Evolutionary conservation across 2,113 vertebrate genomes (phyloP), one percentile per base, ranked within the genome.

Genomic region (Megaceryle maxima): DNA sequence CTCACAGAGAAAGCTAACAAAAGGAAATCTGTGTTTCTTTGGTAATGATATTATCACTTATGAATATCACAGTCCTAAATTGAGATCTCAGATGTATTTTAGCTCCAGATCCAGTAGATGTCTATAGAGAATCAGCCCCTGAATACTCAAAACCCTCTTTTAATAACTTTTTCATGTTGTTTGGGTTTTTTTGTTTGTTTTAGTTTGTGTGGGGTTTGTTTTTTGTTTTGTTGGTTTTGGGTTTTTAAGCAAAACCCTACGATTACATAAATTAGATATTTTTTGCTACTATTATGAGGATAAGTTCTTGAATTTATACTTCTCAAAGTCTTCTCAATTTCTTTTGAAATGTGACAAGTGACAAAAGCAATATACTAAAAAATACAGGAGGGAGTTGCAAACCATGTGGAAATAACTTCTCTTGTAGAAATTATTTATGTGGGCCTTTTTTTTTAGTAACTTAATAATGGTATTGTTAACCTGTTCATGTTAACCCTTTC

Each of bases 321-420:
- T 82, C 22, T 78, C 63, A 55, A 62, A 21, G 16, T 87, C 43
- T n/a, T 89, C 56, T 90, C 46, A n/a, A 19, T 39, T 21, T 89
- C 51, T 82, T 91, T 94, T 94, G 75, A 97, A 96, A 91, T 90
- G 68, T 87, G 94, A 96, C 88, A 96, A 96, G 75, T 76, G 93
- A 95, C 84, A 97, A 97, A 95, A 96, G 53, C 57, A 87, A 94
- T 82, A 89, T 84, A 68, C 56, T 82, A 92, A 96, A 95, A 97
- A 97, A 94, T 97, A 95, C 31, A 96, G 75, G 41, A 95, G 41
- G 46, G 57, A 90, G 50, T 41, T 95, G 64, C 79, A 96, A 97
- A 74, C 91, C 90, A 92, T 60, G 88, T 92, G 92, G 93, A 97
- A 97, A 90, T 96, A 97, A 97, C 82, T 84, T 73, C 83, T 93